phyloP scores from a whole-genome alignment of 2,113 vertebrate genomes.

The Caretta caretta region DNA sequence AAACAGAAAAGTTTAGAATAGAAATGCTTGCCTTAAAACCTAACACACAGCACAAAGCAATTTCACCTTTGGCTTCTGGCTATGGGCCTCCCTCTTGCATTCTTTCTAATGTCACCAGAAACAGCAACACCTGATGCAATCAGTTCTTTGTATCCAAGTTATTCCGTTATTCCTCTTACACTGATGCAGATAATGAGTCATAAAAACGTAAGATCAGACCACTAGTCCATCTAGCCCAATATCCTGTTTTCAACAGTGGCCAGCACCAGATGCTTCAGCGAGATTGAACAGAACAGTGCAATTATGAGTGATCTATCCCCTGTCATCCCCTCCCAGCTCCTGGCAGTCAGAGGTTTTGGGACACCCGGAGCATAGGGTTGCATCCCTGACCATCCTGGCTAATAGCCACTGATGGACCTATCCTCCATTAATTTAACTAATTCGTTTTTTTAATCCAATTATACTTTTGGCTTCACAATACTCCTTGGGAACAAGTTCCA shows the following conservation, averaged over 20 bases:
- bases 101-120: constrained; percentile 68
- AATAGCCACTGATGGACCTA: background rate
- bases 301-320: background rate
- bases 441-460: background rate
- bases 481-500: background rate
- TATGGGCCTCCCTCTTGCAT: constrained; percentile 27
- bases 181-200: constrained; percentile 45
- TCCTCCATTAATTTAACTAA: background rate
- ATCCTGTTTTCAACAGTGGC: background rate
- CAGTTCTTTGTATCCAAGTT: constrained; percentile 58
- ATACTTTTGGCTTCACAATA: background rate
- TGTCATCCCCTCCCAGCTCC: background rate
- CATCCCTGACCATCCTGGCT: background rate
- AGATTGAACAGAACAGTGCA: background rate
- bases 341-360: background rate
- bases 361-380: background rate
- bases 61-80: constrained; percentile 65
- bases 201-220: background rate
- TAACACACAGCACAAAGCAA: constrained; percentile 45
- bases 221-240: background rate
- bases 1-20: background rate
- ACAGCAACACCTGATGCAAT: constrained; percentile 58
- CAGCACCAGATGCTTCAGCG: background rate
- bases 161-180: constrained; percentile 61
- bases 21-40: constrained; percentile 47